A percentile compares a stretch with the other conserved stretches of the same genome.
Evolutionary conservation across 2,113 vertebrate genomes (phyloP).

Genomic region (Trachemys scripta): DNA sequence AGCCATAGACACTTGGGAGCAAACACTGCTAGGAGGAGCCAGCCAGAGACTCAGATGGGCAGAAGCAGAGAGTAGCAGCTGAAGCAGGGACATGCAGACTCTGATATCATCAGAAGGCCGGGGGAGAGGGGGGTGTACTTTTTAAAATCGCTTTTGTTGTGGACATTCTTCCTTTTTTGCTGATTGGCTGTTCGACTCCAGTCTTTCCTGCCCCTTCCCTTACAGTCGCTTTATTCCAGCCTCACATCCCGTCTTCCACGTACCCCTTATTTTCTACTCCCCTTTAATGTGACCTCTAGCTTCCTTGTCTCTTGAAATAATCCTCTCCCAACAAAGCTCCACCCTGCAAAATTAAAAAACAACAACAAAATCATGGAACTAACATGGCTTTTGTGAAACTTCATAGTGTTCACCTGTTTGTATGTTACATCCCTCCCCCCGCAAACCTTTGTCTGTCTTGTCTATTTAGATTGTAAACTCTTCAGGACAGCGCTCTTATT

Average conservation of each 20-base stretch:
- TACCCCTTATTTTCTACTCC: not conserved
- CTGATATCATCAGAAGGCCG: not conserved
- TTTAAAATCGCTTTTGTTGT: not conserved
- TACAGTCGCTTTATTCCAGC: not conserved
- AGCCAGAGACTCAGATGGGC: accelerated
- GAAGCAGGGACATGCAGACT: accelerated
- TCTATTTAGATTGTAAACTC: not conserved
- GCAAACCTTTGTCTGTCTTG: not conserved
- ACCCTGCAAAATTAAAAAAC: not conserved
- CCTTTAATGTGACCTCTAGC: not conserved
- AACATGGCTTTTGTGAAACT: not conserved
- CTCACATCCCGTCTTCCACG: not conserved
- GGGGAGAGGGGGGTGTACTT: too few relatives aligned
- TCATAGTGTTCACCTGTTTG: not conserved
- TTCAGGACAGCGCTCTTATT: not conserved
- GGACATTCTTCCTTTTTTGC: not conserved
- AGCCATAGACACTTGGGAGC: too few relatives aligned
- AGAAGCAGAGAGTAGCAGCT: accelerated
- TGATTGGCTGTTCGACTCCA: not conserved
- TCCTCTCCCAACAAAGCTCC: not conserved
- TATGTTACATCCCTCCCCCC: not conserved
- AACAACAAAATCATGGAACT: not conserved
- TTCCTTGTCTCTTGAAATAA: not conserved
- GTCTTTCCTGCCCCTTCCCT: not conserved
- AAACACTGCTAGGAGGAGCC: not conserved